Evolutionary conservation across 2,797 vertebrate genomes (phyloP), one percentile per base, ranked within the genome.

Genomic region (Rhynchonycteris naso): DNA sequence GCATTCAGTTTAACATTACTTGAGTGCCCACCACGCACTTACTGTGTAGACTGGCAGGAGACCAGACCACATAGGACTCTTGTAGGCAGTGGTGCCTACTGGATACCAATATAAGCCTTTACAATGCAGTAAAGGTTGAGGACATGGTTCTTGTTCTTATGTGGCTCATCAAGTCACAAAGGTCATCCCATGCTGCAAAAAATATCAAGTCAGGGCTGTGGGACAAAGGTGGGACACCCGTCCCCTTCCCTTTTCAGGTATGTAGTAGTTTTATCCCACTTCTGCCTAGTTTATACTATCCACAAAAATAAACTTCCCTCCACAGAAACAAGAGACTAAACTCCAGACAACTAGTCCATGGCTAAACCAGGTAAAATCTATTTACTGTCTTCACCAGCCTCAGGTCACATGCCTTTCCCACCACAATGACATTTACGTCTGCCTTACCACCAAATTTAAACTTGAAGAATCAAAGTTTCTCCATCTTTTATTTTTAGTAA

Each of bases 91-190:
- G 81, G 38, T 74, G 88, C 94, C 95, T 96, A 96, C 68, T 83
- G 82, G 84, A 50, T 85, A 91, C 65, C 83, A 92, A 74, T 16
- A 47, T 58, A 94, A 96, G 93, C 47, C 83, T 97, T 81, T 95
- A 86, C 56, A 96, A 69, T 68, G 69, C 93, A 94, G 81, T 85
- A 84, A 90, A 92, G 69, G 80, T n/a, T 95, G 90, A 97, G 76
- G 87, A 95, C 66, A 88, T 10, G n/a, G 50, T 74, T 95, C 92
- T 90, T 90, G 90, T 50, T 97, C 66, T 89, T 96, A 88, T n/a
- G 30, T 87, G 81, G 91, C 80, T 97, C 86, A 95, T 85, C 81
- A 94, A 97, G 59, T 93, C 92, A 96, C 68, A 96, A 92, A 93
- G 63, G 76, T 91, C 84, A 96, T 86, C 84, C 78, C 90, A 96